These are phyloP conservation scores for Drosophila littoralis DNA, from an alignment of 1,140 invertebrate genomes.

Conservation along the genomic window DNA sequence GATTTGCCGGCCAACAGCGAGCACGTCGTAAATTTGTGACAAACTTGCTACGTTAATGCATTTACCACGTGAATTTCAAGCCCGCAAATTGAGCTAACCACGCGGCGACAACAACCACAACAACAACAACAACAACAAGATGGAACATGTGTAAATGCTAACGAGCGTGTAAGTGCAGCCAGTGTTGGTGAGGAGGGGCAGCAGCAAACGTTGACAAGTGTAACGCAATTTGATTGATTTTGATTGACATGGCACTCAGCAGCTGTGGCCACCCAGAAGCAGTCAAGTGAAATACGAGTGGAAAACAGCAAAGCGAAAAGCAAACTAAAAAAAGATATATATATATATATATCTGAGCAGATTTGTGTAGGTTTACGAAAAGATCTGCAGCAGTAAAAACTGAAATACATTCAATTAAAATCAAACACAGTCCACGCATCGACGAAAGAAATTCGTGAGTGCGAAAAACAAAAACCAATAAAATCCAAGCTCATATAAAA, in stretches of 20 bases:
- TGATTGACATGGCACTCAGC: slow-evolving; percentile 77
- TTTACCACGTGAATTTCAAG: slow-evolving; percentile 52
- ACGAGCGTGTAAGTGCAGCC: not conserved
- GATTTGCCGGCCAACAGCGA: slow-evolving; percentile 7
- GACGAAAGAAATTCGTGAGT: not conserved
- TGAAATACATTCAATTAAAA: not conserved
- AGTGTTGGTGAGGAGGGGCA: too few species aligned
- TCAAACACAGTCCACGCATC: too few species aligned
- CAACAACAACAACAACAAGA: not conserved
- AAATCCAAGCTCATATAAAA: slow-evolving; percentile 24
- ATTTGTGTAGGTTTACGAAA: not conserved
- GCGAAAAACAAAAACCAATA: slow-evolving; percentile 51
- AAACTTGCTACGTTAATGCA: slow-evolving; percentile 11
- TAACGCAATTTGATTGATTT: slow-evolving; percentile 72
- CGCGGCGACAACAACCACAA: slow-evolving; percentile 6
- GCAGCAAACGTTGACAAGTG: slow-evolving; percentile 13
- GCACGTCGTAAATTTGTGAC: slow-evolving; percentile 11
- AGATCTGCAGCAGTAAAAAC: not conserved
- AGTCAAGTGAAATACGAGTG: slow-evolving; percentile 23
- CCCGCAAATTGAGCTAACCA: slow-evolving; percentile 48
- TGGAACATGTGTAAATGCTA: slow-evolving; percentile 67
- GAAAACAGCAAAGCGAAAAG: not conserved
- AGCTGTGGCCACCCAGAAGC: slow-evolving; percentile 45
- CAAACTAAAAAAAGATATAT: not conserved
- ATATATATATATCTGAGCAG: too few species aligned